phyloP scores from a whole-genome alignment of 2,888 invertebrate genomes.

The Tipula lateralis region DNA sequence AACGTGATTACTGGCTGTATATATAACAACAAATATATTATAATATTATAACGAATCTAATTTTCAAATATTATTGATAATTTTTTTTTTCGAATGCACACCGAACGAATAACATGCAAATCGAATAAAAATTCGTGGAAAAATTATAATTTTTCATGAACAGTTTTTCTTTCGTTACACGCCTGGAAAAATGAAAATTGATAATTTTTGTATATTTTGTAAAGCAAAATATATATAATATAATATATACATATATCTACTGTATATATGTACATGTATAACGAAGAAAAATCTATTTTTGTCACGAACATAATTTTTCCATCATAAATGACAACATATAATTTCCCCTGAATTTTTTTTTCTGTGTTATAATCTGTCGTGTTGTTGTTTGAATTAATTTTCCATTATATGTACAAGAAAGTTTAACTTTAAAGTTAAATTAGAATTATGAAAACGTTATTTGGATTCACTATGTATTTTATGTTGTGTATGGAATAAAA shows the following conservation, averaged over 20 bases:
- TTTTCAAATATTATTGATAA: background rate
- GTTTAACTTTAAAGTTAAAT: background rate
- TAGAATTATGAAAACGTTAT: background rate
- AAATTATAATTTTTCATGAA: background rate
- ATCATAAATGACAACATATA: slow-evolving; percentile 19
- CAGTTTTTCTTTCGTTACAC: background rate
- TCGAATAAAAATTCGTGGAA: background rate
- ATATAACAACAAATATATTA: background rate
- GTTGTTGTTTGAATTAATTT: slow-evolving; percentile 4
- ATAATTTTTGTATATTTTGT: background rate
- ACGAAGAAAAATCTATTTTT: background rate
- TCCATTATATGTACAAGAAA: background rate
- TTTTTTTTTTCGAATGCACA: background rate
- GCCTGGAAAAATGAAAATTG: slow-evolving; percentile 3
- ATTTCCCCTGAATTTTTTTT: background rate
- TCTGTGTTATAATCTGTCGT: background rate
- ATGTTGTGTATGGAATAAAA: too few species aligned
- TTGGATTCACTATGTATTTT: too few species aligned
- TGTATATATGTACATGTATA: background rate
- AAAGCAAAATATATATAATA: background rate
- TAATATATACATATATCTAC: background rate
- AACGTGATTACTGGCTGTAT: background rate
- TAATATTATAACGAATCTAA: background rate
- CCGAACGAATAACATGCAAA: background rate
- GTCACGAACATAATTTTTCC: slow-evolving; percentile 24